A percentile compares a stretch with the other conserved stretches of the same genome.
Evolutionary conservation across 2,797 vertebrate genomes (phyloP).

Genomic region (Sternarchorhynchus goeldii): DNA sequence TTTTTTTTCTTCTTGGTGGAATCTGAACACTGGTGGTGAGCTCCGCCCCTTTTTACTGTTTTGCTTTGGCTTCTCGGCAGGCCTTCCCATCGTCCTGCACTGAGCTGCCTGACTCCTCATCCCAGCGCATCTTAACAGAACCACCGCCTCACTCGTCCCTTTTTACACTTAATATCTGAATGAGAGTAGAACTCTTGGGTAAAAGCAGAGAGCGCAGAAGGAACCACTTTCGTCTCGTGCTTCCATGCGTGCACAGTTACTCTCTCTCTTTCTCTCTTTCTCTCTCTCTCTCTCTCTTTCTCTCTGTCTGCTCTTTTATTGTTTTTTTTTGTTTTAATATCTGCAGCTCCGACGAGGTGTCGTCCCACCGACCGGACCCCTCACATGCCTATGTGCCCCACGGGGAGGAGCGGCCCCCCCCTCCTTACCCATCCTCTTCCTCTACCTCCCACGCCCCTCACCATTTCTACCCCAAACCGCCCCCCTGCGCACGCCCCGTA

Average conservation of each 20-base stretch:
- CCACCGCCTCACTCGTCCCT: conserved; percentile 37
- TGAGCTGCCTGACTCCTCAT: conserved; percentile 48
- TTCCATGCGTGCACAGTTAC: conserved; percentile 69
- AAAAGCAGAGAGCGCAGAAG: conserved; percentile 38
- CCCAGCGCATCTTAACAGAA: conserved; percentile 37
- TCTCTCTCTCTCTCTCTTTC: conserved; percentile 60
- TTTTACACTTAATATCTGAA: conserved; percentile 57
- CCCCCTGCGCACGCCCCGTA: conserved; percentile 77
- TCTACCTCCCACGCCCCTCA: conserved; percentile 68
- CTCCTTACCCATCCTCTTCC: conserved; percentile 74
- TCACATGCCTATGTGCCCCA: conserved; percentile 80
- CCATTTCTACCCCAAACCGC: conserved; percentile 78
- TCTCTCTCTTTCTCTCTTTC: conserved; percentile 68
- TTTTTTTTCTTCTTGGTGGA: conserved; percentile 70
- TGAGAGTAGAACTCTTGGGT: conserved; percentile 55
- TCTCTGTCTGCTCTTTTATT: conserved; percentile 69
- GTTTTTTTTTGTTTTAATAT: conserved; percentile 77
- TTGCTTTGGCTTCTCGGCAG: conserved; percentile 67
- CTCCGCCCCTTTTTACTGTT: conserved; percentile 38
- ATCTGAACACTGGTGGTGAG: conserved; percentile 49
- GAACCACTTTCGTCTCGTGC: conserved; percentile 59
- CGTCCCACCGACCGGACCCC: conserved; percentile 84
- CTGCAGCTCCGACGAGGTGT: conserved; percentile 85
- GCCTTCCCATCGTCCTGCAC: conserved; percentile 64
- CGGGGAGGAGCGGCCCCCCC: conserved; percentile 79